Percentiles rank a stretch among this genome's conserved stretches.
These are phyloP conservation scores for Cheilosia vulpina DNA, from an alignment of 2,888 invertebrate species.

Conservation along the genomic window DNA sequence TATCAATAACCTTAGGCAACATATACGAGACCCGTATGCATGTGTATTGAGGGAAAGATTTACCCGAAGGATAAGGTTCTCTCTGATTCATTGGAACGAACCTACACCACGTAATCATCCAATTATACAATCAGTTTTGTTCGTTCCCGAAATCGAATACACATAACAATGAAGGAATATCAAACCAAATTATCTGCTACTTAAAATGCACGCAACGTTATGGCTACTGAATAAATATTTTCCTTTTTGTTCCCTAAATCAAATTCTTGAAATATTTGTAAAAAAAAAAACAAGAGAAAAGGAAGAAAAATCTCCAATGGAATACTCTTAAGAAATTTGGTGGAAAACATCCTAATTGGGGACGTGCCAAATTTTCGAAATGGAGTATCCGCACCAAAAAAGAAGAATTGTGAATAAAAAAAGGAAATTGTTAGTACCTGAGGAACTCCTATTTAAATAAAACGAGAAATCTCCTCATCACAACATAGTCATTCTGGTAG, in stretches of 20 bases:
- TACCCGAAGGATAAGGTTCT: slow-evolving; percentile 41
- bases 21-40: not conserved
- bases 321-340: slow-evolving; percentile 27
- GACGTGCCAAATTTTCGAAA: slow-evolving; percentile 56
- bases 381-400: not conserved
- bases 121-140: slow-evolving; percentile 25
- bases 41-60: slow-evolving; percentile 16
- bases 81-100: slow-evolving; percentile 21
- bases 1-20: slow-evolving; percentile 62
- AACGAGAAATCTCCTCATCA: not conserved
- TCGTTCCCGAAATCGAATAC: slow-evolving; percentile 5
- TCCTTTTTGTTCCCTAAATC: not conserved
- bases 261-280: slow-evolving; percentile 47
- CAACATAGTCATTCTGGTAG: too few relatives aligned
- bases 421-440: slow-evolving; percentile 9
- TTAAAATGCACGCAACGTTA: slow-evolving; percentile 60
- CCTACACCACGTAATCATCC: slow-evolving; percentile 51
- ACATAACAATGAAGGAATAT: slow-evolving; percentile 30
- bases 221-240: not conserved
- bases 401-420: not conserved
- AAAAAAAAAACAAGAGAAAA: slow-evolving; percentile 9
- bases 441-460: slow-evolving; percentile 16
- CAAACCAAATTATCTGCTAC: slow-evolving; percentile 35
- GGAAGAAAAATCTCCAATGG: slow-evolving; percentile 22
- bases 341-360: slow-evolving; percentile 51